A percentile compares a stretch with the other conserved stretches of the same genome.
Evolutionary conservation across 2,113 vertebrate species (phyloP).

Genomic region (Laterallus jamaicensis): DNA sequence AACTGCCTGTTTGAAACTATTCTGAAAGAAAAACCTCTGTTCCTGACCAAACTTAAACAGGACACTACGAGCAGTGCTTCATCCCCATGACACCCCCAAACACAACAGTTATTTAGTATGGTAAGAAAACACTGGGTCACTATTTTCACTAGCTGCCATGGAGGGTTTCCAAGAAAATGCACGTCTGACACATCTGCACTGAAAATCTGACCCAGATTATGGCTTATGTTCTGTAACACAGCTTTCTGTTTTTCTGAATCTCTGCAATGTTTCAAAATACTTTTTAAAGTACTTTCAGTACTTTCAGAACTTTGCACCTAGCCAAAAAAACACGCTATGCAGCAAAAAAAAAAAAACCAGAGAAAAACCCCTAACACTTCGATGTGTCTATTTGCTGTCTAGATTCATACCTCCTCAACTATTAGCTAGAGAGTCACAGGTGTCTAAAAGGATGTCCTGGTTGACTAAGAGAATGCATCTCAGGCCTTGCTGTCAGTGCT

Average conservation of each 20-base stretch:
- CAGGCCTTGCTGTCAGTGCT: background rate
- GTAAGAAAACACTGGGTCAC: constrained; percentile 36
- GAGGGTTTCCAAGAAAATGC: constrained; percentile 26
- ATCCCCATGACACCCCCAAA: background rate
- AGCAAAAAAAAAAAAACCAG: background rate
- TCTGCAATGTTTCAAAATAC: background rate
- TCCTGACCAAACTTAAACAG: background rate
- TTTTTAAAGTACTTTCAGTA: background rate
- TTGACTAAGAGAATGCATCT: background rate
- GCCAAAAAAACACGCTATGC: background rate
- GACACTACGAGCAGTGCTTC: background rate
- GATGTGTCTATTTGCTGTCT: background rate
- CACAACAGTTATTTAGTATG: background rate
- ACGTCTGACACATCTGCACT: constrained; percentile 22
- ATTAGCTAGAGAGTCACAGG: background rate
- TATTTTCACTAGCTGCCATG: constrained; percentile 15
- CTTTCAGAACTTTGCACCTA: background rate
- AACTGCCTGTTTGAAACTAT: background rate
- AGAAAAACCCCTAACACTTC: background rate
- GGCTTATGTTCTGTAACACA: background rate
- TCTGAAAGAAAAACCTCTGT: background rate
- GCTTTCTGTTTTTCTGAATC: background rate
- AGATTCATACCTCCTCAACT: background rate
- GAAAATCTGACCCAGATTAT: constrained; percentile 10
- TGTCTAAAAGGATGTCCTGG: background rate